Conservation (phyloP, 2,888 invertebrate species). For the Cataglyphis rosenhaueri region DNA sequence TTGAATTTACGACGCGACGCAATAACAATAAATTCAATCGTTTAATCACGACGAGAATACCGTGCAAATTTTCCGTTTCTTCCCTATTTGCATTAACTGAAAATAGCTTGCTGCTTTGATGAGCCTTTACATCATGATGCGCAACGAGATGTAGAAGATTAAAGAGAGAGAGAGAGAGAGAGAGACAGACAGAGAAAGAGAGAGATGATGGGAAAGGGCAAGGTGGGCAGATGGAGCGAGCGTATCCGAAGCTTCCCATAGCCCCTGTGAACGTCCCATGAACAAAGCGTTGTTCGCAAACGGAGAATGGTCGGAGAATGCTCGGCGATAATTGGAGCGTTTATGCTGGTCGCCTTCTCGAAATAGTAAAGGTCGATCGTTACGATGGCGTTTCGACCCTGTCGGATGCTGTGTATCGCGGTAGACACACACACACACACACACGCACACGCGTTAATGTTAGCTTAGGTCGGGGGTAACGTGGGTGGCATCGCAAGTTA, state of each 20-base stretch:
- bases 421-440: slow-evolving; percentile 18
- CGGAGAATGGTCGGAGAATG: slow-evolving; percentile 1
- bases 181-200: not conserved
- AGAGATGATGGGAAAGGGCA: not conserved
- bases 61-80: slow-evolving; percentile 13
- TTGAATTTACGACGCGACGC: slow-evolving; percentile 16
- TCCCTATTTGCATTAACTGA: slow-evolving; percentile 31
- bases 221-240: not conserved
- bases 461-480: slow-evolving; percentile 66
- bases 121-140: not conserved
- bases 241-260: not conserved
- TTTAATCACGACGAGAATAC: not conserved
- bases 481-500: slow-evolving; percentile 62
- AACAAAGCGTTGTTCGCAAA: slow-evolving; percentile 44
- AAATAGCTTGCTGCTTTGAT: slow-evolving; percentile 40
- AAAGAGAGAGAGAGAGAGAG: not conserved
- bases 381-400: slow-evolving; percentile 19
- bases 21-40: not conserved
- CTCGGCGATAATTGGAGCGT: slow-evolving; percentile 51
- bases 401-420: slow-evolving; percentile 3
- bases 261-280: slow-evolving; percentile 10
- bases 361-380: slow-evolving; percentile 50
- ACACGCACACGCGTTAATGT: slow-evolving; percentile 36
- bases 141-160: not conserved
- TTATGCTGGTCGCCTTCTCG: slow-evolving; percentile 36